These are phyloP conservation scores for Lampropteryx suffumata DNA, from an alignment of 2,888 invertebrate genomes.

Conservation along the genomic window DNA sequence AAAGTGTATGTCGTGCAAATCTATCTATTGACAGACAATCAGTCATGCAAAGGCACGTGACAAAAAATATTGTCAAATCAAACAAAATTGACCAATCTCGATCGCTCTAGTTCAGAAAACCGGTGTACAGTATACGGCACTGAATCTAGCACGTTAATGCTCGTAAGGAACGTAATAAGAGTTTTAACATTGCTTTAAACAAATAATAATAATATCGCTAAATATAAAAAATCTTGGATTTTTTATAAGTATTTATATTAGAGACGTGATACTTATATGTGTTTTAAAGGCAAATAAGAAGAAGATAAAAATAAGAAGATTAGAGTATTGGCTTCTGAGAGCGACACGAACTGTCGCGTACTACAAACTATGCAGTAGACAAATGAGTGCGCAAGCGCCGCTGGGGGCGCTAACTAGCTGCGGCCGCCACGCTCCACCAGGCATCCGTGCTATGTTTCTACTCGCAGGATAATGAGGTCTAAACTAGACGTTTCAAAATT, in stretches of 20 bases:
- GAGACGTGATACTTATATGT: too few species aligned
- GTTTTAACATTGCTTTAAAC: too few species aligned
- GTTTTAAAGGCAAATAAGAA: too few species aligned
- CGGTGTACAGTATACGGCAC: slow-evolving; percentile 11
- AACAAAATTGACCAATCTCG: slow-evolving; percentile 19
- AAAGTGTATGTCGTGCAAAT: slow-evolving; percentile 1
- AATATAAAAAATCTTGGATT: too few species aligned
- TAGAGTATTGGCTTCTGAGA: neutral
- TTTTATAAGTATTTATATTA: too few species aligned
- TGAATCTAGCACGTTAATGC: slow-evolving; percentile 1
- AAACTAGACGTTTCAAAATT: neutral
- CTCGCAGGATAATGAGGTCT: slow-evolving; percentile 8
- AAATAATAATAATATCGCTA: too few species aligned
- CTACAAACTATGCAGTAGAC: slow-evolving; percentile 4
- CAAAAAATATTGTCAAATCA: slow-evolving; percentile 16
- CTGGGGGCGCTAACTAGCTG: slow-evolving; percentile 38
- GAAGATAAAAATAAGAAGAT: too few species aligned
- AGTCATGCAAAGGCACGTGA: slow-evolving; percentile 10
- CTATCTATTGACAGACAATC: neutral
- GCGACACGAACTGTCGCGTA: neutral
- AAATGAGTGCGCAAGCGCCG: slow-evolving; percentile 46
- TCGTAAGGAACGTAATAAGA: too few species aligned
- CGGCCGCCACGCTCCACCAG: slow-evolving; percentile 59
- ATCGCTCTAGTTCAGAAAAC: slow-evolving; percentile 18
- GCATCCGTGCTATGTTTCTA: slow-evolving; percentile 51